A percentile compares a stretch with the other conserved stretches of the same genome.
Evolutionary conservation across 2,888 invertebrate species (phyloP).

Genomic region (Plagodis pulveraria): DNA sequence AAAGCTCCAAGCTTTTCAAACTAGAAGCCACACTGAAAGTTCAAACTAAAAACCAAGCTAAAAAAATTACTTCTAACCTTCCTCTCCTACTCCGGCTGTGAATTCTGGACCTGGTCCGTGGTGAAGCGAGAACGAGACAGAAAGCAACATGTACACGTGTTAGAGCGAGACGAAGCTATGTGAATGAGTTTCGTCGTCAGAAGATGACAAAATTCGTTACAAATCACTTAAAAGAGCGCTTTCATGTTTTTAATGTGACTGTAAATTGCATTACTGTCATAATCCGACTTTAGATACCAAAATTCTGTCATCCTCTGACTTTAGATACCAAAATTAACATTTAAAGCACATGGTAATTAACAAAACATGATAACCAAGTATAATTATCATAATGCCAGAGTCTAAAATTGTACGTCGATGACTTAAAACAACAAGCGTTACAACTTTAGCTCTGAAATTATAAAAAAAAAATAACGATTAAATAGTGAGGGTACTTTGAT

Average conservation of each 20-base stretch:
- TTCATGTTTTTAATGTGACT: no score
- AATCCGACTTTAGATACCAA: no score
- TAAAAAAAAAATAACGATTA: no score
- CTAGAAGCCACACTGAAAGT: constrained; percentile 51
- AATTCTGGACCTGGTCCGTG: constrained; percentile 75
- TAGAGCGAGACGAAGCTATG: constrained; percentile 67
- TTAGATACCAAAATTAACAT: constrained; percentile 29
- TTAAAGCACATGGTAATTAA: constrained; percentile 37
- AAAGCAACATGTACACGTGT: constrained; percentile 83
- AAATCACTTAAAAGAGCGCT: no score
- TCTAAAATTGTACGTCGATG: constrained; percentile 8
- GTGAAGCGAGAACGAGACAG: constrained; percentile 78
- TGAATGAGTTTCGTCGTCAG: constrained; percentile 23
- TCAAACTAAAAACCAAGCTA: constrained; percentile 40
- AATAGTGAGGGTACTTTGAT: no score
- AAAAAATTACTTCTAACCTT: constrained; percentile 73
- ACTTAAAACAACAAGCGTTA: no score
- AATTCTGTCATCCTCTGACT: constrained; percentile 17
- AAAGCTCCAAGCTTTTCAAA: constrained; percentile 41
- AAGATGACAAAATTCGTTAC: constrained; percentile 10
- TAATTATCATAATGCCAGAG: neutral
- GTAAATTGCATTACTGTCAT: no score
- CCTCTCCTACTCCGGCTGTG: constrained; percentile 80
- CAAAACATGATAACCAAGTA: constrained; percentile 12
- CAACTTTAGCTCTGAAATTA: no score